These are phyloP conservation scores for Ascaphus truei DNA, from an alignment of 2,113 vertebrate species.

Conservation along the genomic window DNA sequence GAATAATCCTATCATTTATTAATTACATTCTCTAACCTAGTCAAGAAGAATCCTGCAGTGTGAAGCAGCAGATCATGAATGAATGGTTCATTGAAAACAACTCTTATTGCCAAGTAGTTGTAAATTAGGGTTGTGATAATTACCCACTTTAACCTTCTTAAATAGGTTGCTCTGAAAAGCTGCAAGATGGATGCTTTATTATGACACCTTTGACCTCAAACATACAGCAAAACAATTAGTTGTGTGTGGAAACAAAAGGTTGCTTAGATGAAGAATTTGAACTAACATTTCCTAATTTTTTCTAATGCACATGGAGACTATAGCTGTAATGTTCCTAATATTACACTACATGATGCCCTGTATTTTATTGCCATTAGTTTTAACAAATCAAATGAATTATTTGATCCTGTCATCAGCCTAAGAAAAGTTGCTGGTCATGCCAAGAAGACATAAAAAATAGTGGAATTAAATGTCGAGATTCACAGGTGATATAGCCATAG, in stretches of 20 bases:
- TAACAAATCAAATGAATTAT: not conserved
- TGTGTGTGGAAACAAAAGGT: conserved; percentile 53
- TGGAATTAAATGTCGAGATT: no score
- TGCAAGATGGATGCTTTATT: conserved; percentile 62
- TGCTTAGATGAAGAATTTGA: conserved; percentile 47
- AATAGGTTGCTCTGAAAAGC: conserved; percentile 67
- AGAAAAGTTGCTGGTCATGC: not conserved
- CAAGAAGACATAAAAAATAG: not conserved
- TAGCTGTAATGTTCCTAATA: not conserved
- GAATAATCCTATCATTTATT: conserved; percentile 77
- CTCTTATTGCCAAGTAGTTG: conserved; percentile 66
- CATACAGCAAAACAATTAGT: conserved; percentile 56
- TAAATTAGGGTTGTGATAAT: conserved; percentile 67
- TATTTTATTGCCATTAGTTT: not conserved
- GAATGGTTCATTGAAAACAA: conserved; percentile 68
- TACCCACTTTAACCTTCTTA: conserved; percentile 71
- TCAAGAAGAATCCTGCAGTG: conserved; percentile 62
- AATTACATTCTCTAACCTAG: conserved; percentile 67
- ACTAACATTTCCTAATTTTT: not conserved
- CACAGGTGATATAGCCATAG: no score
- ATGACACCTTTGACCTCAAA: conserved; percentile 60
- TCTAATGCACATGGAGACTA: not conserved
- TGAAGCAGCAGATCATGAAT: conserved; percentile 63
- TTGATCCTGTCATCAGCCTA: not conserved
- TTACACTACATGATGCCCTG: not conserved